These are phyloP conservation scores for Coracias cyanogaster DNA, from an alignment of 2,797 vertebrate species.

Conservation along the genomic window DNA sequence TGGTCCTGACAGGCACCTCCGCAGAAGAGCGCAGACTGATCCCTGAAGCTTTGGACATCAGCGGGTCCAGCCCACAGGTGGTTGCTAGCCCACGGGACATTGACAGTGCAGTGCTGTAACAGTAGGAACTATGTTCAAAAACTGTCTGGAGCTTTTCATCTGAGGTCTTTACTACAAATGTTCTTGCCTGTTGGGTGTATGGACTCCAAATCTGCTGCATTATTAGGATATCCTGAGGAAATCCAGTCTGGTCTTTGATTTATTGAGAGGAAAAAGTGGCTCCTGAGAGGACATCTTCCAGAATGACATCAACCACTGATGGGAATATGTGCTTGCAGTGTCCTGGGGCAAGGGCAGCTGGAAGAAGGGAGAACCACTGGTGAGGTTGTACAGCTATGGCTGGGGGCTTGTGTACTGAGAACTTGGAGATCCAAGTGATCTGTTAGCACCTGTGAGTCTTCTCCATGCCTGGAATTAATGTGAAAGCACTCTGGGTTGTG, in stretches of 20 bases:
- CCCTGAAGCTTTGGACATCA: not conserved
- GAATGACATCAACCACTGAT: not conserved
- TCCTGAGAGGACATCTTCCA: not conserved
- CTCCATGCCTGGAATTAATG: not conserved
- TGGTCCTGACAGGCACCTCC: not conserved
- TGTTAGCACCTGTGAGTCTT: not conserved
- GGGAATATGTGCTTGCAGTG: not conserved
- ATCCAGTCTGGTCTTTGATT: not conserved
- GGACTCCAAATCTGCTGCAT: not conserved
- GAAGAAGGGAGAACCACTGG: not conserved
- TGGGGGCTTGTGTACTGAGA: not conserved
- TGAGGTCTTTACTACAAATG: not conserved
- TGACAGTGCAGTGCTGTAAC: not conserved
- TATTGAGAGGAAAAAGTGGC: not conserved
- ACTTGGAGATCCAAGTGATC: not conserved
- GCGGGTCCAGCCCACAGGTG: not conserved
- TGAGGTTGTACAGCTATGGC: not conserved
- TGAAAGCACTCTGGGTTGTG: not conserved
- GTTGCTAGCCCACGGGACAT: fast-evolving
- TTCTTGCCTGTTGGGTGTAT: not conserved
- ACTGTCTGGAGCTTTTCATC: not conserved
- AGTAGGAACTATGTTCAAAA: not conserved
- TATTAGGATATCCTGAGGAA: not conserved
- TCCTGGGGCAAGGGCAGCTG: not conserved
- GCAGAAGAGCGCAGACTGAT: not conserved